phyloP scores from a whole-genome alignment of 2,888 invertebrate genomes.

The Tortricodes alternella region DNA sequence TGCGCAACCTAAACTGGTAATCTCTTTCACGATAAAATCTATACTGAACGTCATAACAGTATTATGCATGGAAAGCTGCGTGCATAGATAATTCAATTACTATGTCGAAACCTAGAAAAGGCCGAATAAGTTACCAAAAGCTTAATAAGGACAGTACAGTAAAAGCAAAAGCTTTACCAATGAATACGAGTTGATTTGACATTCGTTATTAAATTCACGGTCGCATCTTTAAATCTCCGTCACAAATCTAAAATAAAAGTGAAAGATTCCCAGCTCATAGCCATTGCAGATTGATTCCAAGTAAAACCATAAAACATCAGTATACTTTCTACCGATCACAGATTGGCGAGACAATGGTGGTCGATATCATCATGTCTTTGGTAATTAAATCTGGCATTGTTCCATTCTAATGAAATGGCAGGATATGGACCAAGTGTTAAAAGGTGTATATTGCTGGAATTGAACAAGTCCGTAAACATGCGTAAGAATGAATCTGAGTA shows the following conservation, averaged over 20 bases:
- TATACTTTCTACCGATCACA: constrained; percentile 27
- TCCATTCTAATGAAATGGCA: constrained; percentile 6
- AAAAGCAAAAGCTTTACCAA: background rate
- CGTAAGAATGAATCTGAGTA: too few relatives aligned
- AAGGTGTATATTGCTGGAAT: constrained; percentile 5
- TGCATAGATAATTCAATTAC: too few relatives aligned
- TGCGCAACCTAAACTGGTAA: too few relatives aligned
- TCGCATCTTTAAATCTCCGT: background rate
- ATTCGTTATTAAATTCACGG: background rate
- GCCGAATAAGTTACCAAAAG: too few relatives aligned
- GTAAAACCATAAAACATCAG: constrained; percentile 28
- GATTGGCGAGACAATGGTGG: constrained; percentile 28
- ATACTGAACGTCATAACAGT: too few relatives aligned
- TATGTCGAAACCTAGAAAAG: too few relatives aligned
- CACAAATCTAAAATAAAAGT: constrained; percentile 22
- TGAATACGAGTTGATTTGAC: background rate
- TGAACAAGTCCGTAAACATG: too few relatives aligned
- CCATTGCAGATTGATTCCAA: constrained; percentile 24
- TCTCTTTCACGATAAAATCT: too few relatives aligned
- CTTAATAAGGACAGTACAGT: too few relatives aligned
- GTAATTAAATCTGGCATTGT: constrained; percentile 25
- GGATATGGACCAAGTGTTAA: constrained; percentile 14
- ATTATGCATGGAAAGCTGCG: too few relatives aligned
- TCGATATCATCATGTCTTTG: constrained; percentile 22
- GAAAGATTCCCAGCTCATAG: constrained; percentile 24